These are phyloP conservation scores for Carcharodon carcharias DNA, from an alignment of 2,797 vertebrate species.

Conservation along the genomic window DNA sequence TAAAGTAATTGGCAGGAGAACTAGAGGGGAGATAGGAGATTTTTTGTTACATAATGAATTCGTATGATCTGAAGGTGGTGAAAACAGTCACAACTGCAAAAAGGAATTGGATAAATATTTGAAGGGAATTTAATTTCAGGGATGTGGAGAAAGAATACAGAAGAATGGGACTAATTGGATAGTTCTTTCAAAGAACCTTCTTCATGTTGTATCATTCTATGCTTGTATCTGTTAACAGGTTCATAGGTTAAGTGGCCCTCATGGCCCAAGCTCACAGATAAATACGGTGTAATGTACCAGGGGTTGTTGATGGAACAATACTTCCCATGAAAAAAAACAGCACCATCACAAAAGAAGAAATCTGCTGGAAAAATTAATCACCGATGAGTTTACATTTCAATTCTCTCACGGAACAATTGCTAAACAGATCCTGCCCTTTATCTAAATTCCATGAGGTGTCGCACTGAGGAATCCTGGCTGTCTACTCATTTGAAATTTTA, in stretches of 20 bases:
- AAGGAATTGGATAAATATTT: no score
- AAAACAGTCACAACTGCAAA: no score
- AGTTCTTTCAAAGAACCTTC: neutral
- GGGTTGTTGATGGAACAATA: neutral
- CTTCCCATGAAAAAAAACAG: neutral
- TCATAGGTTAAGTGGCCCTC: neutral
- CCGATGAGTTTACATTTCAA: neutral
- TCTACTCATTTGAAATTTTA: neutral
- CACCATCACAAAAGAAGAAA: neutral
- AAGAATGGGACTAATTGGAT: neutral
- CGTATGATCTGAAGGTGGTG: neutral
- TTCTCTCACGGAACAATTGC: neutral
- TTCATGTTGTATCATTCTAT: neutral
- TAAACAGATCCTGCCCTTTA: no score
- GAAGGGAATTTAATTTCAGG: neutral
- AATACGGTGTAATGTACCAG: neutral
- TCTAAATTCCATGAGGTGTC: no score
- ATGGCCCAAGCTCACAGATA: neutral
- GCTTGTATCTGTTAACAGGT: neutral
- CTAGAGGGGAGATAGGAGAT: neutral
- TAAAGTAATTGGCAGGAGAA: neutral
- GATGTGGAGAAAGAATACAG: neutral
- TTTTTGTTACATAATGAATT: neutral
- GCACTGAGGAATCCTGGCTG: no score
- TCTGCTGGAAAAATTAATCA: neutral